These are phyloP conservation scores for Cactoblastis cactorum DNA, from an alignment of 2,888 invertebrate species.

Conservation along the genomic window DNA sequence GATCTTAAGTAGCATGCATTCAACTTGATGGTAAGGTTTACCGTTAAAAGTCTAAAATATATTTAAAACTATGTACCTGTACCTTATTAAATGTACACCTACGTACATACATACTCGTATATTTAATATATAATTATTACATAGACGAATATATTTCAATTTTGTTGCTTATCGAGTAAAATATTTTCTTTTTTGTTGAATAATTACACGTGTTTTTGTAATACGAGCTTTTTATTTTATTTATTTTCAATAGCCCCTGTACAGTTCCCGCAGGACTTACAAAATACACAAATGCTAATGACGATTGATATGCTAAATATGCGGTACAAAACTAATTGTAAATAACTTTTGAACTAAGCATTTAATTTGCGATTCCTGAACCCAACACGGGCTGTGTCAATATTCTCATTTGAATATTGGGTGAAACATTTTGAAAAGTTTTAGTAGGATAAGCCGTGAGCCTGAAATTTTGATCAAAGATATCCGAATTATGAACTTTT, in stretches of 20 bases:
- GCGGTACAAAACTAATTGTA: constrained; percentile 8
- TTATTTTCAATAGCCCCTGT: not conserved
- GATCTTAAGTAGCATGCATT: too few species aligned
- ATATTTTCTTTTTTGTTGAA: too few species aligned
- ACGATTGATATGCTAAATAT: constrained; percentile 8
- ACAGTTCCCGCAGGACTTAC: not conserved
- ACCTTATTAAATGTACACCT: too few species aligned
- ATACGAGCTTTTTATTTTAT: not conserved
- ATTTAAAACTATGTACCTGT: too few species aligned
- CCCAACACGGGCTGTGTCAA: constrained; percentile 8
- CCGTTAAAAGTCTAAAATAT: too few species aligned
- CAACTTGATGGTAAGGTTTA: too few species aligned
- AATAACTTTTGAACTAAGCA: constrained; percentile 10
- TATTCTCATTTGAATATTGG: constrained; percentile 12
- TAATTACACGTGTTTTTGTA: not conserved
- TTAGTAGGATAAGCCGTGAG: constrained; percentile 5
- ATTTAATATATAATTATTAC: too few species aligned
- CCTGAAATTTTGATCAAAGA: constrained; percentile 2
- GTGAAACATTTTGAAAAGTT: constrained; percentile 10
- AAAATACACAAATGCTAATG: constrained; percentile 7
- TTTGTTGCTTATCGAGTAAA: too few species aligned
- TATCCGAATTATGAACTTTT: constrained; percentile 3
- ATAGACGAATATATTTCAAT: too few species aligned
- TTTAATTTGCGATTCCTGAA: constrained; percentile 9
- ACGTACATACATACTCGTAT: too few species aligned